Percentiles rank a stretch among this genome's conserved stretches.
These are phyloP conservation scores for Caenorhabditis wallacei DNA, from an alignment of 2,888 invertebrate genomes.

Conservation along the genomic window DNA sequence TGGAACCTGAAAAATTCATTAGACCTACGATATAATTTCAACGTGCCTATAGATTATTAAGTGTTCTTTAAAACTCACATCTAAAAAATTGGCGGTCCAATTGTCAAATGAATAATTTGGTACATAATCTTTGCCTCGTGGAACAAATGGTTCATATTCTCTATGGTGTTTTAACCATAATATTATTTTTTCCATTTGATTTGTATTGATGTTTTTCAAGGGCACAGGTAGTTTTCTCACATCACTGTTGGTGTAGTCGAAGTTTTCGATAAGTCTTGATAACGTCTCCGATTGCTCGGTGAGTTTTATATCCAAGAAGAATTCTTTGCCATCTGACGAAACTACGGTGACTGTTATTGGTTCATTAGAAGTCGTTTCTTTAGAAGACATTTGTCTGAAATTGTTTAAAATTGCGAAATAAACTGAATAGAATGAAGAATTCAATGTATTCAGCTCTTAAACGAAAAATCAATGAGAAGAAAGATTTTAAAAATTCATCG, in stretches of 20 bases:
- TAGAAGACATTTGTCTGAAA: conserved; percentile 8
- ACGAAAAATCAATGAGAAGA: too few relatives aligned
- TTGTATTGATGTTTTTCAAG: conserved; percentile 6
- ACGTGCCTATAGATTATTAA: background rate
- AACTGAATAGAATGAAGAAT: background rate
- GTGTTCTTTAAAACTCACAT: conserved; percentile 9
- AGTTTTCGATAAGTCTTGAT: conserved; percentile 7
- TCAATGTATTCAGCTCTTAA: too few relatives aligned
- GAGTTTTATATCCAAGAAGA: conserved; percentile 3
- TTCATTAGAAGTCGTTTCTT: background rate
- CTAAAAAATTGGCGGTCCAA: conserved; percentile 9
- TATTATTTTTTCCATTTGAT: conserved; percentile 15
- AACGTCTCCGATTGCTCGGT: conserved; percentile 30
- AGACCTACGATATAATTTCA: too few relatives aligned
- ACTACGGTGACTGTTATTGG: background rate
- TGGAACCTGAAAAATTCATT: conserved; percentile 17
- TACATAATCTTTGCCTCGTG: background rate
- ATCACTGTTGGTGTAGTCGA: conserved; percentile 7
- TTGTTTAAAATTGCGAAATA: background rate
- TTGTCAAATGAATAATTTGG: background rate
- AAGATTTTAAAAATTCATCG: too few relatives aligned
- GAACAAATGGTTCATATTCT: background rate
- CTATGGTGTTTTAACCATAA: conserved; percentile 17
- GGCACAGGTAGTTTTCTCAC: conserved; percentile 25
- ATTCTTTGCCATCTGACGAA: conserved; percentile 16